Base-by-base conservation (phyloP, 1,140 invertebrate species). In the Drosophila burlai region DNA sequence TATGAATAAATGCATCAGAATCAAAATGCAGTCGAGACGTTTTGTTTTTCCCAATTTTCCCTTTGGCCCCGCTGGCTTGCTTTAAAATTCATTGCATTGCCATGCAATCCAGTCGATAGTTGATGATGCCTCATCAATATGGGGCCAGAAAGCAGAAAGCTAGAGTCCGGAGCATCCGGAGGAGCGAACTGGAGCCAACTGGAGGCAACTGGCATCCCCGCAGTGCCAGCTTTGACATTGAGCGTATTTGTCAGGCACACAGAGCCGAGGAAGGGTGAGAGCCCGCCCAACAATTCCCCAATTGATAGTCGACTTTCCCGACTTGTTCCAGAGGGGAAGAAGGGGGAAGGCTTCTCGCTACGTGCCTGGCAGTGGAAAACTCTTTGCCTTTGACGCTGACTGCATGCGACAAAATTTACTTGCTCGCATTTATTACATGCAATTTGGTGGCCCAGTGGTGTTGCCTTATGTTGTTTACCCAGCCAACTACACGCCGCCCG, bases 341-440 rank as follows among this genome's bases (percentile, higher is more conserved):
- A 11, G 7, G 18, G 34, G 42, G 36, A 5, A 5, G 46, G 11
- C 42, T 31, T 21, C 54, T 46, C 31, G 45, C 49, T 80, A 86
- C 80, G 84, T 83, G 84, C 66, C 58, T 66, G 52, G 66, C 40
- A 55, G 38, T 29, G 57, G 49, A 29, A 65, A 52, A 65, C 52
- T 64, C 45, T 58, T 75, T 86, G 46, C 64, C 74, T 76, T 76
- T 76, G 75, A 62, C 64, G 64, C 40, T 77, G 54, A 69, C 74
- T 77, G 62, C 75, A 77, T 78, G 75, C 74, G 63, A 66, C 63
- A 60, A 67, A 86, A 83, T 80, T 87, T 77, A 83, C 76, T 87
- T 89, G 72, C 46, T 83, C 84, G 59, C 84, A 89, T 87, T 89
- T 89, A 84, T 87, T 78, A 81, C 81, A 75, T 68, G 81, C 80